Conservation (phyloP, 2,797 vertebrate genomes). For the Malacoctenus gilli region DNA sequence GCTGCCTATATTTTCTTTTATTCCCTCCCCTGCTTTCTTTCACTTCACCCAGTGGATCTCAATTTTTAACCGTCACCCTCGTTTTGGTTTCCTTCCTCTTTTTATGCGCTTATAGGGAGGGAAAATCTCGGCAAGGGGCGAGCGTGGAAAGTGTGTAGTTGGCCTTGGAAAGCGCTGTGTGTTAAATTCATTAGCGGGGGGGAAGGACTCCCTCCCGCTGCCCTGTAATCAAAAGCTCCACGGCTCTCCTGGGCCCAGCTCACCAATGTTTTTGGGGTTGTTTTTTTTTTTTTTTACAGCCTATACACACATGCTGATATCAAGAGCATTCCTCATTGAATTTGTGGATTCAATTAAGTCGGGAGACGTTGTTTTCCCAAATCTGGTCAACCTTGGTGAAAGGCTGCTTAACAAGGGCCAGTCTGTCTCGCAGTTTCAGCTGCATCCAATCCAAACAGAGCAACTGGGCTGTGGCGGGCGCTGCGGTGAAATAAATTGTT, state of each 20-base stretch:
- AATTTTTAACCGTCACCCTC: conserved; percentile 29
- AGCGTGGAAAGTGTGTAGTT: conserved; percentile 47
- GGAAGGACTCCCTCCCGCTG: conserved; percentile 3
- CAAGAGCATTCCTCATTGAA: conserved; percentile 50
- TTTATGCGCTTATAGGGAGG: conserved; percentile 12
- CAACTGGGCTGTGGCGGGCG: conserved; percentile 49
- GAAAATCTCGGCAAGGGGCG: conserved; percentile 44
- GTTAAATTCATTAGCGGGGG: conserved; percentile 57
- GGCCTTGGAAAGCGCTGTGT: conserved; percentile 35
- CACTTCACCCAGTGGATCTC: background rate
- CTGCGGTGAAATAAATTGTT: conserved; percentile 62
- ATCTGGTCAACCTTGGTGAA: conserved; percentile 48
- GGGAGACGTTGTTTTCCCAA: conserved; percentile 47
- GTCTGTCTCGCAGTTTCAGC: conserved; percentile 62
- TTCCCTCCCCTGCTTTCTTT: background rate
- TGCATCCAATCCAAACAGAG: conserved; percentile 68
- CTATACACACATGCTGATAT: conserved; percentile 45
- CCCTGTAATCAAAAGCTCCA: conserved; percentile 55
- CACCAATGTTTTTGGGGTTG: conserved; percentile 17
- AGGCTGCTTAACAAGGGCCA: conserved; percentile 61
- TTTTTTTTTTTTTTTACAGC: conserved; percentile 35
- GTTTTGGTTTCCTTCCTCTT: conserved; percentile 4
- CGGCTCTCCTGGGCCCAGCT: too few species aligned
- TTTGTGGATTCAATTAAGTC: conserved; percentile 62
- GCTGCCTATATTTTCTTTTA: conserved; percentile 15